Percentiles rank a stretch among this genome's conserved stretches.
Evolutionary conservation across 2,797 vertebrate species (phyloP).

Genomic region (Notolabrus celidotus): DNA sequence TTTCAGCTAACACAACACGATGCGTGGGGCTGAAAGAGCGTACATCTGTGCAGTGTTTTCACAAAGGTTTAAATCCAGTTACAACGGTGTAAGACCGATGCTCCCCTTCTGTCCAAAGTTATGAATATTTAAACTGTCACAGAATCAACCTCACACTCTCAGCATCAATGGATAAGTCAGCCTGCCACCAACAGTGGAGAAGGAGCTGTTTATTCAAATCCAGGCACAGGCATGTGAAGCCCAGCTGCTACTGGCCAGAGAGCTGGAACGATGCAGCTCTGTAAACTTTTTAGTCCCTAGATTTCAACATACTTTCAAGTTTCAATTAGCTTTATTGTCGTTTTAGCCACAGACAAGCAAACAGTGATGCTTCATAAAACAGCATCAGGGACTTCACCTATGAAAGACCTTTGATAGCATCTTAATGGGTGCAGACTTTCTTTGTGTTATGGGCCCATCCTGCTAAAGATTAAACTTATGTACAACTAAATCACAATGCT

Average conservation of each 20-base stretch:
- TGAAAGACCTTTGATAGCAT: no score
- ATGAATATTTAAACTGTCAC: conserved; percentile 86
- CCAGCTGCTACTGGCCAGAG: conserved; percentile 60
- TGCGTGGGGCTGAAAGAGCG: conserved; percentile 74
- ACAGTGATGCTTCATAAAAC: no score
- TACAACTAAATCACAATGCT: no score
- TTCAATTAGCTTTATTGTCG: no score
- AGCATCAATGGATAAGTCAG: conserved; percentile 65
- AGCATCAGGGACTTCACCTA: no score
- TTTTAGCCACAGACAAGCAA: no score
- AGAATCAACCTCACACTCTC: conserved; percentile 71
- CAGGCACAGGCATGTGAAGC: conserved; percentile 53
- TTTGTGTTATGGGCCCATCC: no score
- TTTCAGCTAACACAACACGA: conserved; percentile 83
- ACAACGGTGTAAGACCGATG: conserved; percentile 76
- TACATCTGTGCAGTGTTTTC: conserved; percentile 85
- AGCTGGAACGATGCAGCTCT: conserved; percentile 30
- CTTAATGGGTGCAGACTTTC: no score
- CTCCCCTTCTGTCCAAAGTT: conserved; percentile 74
- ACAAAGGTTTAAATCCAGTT: conserved; percentile 80
- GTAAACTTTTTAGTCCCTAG: conserved; percentile 22
- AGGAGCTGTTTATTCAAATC: conserved; percentile 74
- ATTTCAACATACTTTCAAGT: no score
- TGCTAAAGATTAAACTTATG: no score
- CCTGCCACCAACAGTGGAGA: conserved; percentile 64